Conservation (phyloP, 2,888 invertebrate genomes). For the Cantharis flavilabris region DNA sequence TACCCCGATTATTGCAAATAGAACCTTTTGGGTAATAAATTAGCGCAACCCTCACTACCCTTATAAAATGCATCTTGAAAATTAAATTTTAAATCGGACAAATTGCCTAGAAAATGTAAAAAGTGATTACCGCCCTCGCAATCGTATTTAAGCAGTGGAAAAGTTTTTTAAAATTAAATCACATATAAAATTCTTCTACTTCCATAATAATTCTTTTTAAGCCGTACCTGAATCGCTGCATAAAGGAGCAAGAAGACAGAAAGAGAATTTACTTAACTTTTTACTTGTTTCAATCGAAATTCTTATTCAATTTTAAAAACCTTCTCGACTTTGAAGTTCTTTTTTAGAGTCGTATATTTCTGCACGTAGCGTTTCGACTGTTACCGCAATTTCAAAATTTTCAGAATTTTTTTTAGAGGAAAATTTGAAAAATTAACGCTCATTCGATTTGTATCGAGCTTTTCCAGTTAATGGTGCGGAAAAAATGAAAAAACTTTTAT, state of each 20-base stretch:
- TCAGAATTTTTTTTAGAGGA: not conserved
- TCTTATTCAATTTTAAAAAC: slow-evolving; percentile 2
- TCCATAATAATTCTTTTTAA: not conserved
- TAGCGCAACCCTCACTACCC: not conserved
- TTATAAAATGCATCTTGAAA: not conserved
- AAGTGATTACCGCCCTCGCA: not conserved
- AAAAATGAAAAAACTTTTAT: not conserved
- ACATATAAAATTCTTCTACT: not conserved
- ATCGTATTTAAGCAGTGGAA: not conserved
- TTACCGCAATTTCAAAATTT: not conserved
- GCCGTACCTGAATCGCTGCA: not conserved
- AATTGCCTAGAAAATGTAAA: not conserved
- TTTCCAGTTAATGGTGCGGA: not conserved
- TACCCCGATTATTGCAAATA: not conserved
- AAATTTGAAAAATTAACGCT: not conserved
- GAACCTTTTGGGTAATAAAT: not conserved
- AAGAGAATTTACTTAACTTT: not conserved
- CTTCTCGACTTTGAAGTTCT: not conserved
- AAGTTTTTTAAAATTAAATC: not conserved
- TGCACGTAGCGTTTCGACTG: not conserved
- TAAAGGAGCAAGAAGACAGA: not conserved
- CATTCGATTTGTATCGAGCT: not conserved
- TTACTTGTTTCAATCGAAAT: not conserved
- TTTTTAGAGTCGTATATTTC: not conserved
- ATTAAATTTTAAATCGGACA: not conserved